Evolutionary conservation across 2,113 vertebrate species (phyloP).

Genomic region (Morone chrysops): DNA sequence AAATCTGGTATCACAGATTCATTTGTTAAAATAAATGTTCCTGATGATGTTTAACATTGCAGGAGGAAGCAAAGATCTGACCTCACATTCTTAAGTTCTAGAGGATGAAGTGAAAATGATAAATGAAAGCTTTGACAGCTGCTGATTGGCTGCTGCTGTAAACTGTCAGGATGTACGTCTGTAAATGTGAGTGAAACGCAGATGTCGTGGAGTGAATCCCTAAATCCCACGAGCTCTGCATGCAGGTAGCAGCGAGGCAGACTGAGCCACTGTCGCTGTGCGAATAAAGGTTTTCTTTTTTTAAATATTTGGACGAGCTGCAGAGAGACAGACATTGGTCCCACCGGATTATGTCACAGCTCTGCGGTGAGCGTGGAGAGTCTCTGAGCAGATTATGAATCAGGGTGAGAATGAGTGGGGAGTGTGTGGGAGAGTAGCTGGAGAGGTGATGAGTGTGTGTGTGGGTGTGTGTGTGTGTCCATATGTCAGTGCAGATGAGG

Average conservation of each 20-base stretch:
- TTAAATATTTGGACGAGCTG: slow-evolving; percentile 12
- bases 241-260: background rate
- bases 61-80: too few species aligned
- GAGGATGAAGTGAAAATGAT: background rate
- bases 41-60: too few species aligned
- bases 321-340: slow-evolving; percentile 31
- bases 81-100: too few species aligned
- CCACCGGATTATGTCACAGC: slow-evolving; percentile 31
- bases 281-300: slow-evolving; percentile 8
- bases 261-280: background rate
- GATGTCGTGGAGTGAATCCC: background rate
- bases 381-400: slow-evolving; percentile 49
- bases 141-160: background rate
- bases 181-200: background rate
- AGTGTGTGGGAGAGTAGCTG: slow-evolving; percentile 31
- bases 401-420: slow-evolving; percentile 23
- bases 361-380: slow-evolving; percentile 20
- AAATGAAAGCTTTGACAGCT: background rate
- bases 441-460: slow-evolving; percentile 21
- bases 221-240: background rate
- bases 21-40: too few species aligned
- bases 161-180: background rate
- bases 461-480: slow-evolving; percentile 22
- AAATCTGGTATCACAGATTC: too few species aligned
- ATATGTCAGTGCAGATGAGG: slow-evolving; percentile 55